These are phyloP conservation scores for Synergus itoensis DNA, from an alignment of 2,888 invertebrate genomes.

Conservation along the genomic window DNA sequence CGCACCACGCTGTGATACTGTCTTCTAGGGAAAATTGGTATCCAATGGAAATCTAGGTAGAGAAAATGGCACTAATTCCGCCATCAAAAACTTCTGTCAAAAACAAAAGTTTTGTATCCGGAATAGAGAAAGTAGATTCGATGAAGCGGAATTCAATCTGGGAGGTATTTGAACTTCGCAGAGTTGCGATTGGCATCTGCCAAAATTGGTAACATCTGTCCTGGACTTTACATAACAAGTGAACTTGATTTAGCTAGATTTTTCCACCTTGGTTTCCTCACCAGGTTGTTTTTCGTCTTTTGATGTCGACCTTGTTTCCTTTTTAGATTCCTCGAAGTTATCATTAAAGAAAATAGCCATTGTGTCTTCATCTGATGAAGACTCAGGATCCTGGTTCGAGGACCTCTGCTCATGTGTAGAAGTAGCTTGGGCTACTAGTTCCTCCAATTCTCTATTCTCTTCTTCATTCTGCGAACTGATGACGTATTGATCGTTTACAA, in stretches of 20 bases:
- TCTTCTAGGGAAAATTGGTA: slow-evolving; percentile 16
- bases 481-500: slow-evolving; percentile 47
- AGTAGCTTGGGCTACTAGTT: slow-evolving; percentile 18
- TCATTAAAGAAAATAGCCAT: slow-evolving; percentile 72
- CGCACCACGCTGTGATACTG: not conserved
- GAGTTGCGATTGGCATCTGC: not conserved
- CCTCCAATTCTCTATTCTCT: slow-evolving; percentile 27
- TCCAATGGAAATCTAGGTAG: slow-evolving; percentile 35
- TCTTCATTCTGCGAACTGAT: not conserved
- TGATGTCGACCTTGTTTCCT: slow-evolving; percentile 62
- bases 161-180: not conserved
- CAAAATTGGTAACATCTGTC: slow-evolving; percentile 28
- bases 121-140: slow-evolving; percentile 19
- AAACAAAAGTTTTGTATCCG: slow-evolving; percentile 29
- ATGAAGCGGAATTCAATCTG: slow-evolving; percentile 1
- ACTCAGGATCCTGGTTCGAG: slow-evolving; percentile 46
- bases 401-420: slow-evolving; percentile 36
- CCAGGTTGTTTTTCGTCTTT: slow-evolving; percentile 53
- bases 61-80: slow-evolving; percentile 53
- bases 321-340: slow-evolving; percentile 62
- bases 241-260: slow-evolving; percentile 5
- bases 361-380: slow-evolving; percentile 56
- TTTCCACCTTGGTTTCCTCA: slow-evolving; percentile 16
- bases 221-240: not conserved
- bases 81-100: slow-evolving; percentile 21